These are phyloP conservation scores for Hirtodrosophila confusa DNA, from an alignment of 2,888 invertebrate species.

Conservation along the genomic window DNA sequence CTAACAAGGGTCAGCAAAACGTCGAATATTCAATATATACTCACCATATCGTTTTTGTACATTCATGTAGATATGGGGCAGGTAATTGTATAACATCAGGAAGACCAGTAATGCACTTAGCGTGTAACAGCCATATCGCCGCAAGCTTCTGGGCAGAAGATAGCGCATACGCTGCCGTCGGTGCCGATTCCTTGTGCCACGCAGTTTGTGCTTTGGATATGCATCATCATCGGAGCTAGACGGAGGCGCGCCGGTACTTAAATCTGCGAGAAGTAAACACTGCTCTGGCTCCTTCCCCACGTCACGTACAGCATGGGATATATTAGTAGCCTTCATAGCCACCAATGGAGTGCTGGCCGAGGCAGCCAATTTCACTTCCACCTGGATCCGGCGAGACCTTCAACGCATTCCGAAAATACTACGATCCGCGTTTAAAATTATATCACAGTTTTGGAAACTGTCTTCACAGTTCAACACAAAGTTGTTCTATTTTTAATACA, in stretches of 20 bases:
- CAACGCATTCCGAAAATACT: background rate
- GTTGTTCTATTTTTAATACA: background rate
- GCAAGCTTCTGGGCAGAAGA: slow-evolving; percentile 69
- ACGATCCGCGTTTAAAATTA: background rate
- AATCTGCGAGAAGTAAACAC: slow-evolving; percentile 34
- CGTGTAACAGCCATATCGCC: slow-evolving; percentile 64
- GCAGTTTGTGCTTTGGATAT: slow-evolving; percentile 20
- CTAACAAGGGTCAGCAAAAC: background rate
- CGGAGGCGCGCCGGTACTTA: slow-evolving; percentile 1
- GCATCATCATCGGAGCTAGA: slow-evolving; percentile 34
- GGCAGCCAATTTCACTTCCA: slow-evolving; percentile 3
- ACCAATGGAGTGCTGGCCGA: background rate
- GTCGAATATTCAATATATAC: slow-evolving; percentile 12
- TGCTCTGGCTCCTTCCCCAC: slow-evolving; percentile 40
- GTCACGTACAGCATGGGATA: slow-evolving; percentile 20
- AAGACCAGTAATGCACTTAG: slow-evolving; percentile 58
- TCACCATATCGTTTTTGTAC: slow-evolving; percentile 78
- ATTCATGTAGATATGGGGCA: slow-evolving; percentile 76
- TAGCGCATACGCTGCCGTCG: slow-evolving; percentile 43
- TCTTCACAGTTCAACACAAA: background rate
- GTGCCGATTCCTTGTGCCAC: slow-evolving; percentile 22
- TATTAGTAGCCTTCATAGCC: slow-evolving; percentile 6
- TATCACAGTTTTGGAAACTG: slow-evolving; percentile 1
- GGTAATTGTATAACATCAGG: slow-evolving; percentile 73
- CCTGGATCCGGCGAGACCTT: background rate